Evolutionary conservation across 2,113 vertebrate genomes (phyloP), one percentile per base, ranked within the genome.

Genomic region (Oreochromis niloticus): DNA sequence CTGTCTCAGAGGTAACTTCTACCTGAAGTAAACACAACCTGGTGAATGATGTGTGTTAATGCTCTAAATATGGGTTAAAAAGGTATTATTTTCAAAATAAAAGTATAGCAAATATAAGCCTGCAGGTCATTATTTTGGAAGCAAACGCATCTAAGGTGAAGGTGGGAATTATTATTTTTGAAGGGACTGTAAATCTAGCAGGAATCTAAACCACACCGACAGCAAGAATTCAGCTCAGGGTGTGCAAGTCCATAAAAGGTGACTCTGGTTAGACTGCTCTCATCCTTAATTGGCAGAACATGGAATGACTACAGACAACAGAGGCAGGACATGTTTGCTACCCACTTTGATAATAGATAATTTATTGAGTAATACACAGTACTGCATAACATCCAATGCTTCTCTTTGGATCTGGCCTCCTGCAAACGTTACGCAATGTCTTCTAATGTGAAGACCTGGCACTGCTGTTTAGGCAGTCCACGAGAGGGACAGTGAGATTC

Each of bases 21-120:
- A 46, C 75, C 13, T 73, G 13, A 46, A 73, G 71, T 87, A 84
- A 89, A 89, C 89, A 87, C 89, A 78, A 80, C 43, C 48, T 55
- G 63, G 56, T 50, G 39, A 82, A 66, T 52, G 75, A 52, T 43
- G 57, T 16, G 50, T 61, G 17, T 9, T 79, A 50, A 27, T 46
- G 7, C 30, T 82, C 27, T 78, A 89, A 91, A 86, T 63, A 88
- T 11, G 8, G 78, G 82, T 90, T 84, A 46, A 27, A 55, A 27
- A 5, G 7, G 56, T 36, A 24, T 46, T 88, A 88, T 82, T 91
- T 90, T 88, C 86, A 92, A 90, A 94, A 94, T 89, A 94, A 84
- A 91, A 78, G 66, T 82, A 84, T 59, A 75, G 48, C 63, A 78
- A 85, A 81, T 81, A 57, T 24, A 59, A 61, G 39, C 78, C 11